Evolutionary conservation across 2,113 vertebrate species (phyloP).

Genomic region (Salvelinus alpinus): DNA sequence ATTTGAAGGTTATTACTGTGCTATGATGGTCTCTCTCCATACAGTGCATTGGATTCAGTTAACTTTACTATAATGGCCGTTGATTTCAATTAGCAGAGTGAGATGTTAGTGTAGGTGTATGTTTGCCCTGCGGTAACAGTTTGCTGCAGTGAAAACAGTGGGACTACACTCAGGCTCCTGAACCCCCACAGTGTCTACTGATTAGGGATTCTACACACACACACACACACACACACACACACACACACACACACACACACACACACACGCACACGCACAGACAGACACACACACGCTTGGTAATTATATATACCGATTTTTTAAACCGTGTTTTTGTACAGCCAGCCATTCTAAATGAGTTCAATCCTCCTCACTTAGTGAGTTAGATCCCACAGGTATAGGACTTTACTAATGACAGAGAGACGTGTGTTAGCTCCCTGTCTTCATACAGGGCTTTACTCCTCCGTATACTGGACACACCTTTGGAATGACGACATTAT

Average conservation of each 20-base stretch:
- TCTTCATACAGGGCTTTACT: too few species aligned
- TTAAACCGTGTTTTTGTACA: constrained; percentile 62
- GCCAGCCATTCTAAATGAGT: constrained; percentile 68
- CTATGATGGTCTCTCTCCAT: too few species aligned
- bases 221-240: background rate
- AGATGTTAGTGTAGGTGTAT: constrained; percentile 5
- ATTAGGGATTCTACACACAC: constrained; percentile 52
- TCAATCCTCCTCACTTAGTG: constrained; percentile 22
- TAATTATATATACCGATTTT: constrained; percentile 57
- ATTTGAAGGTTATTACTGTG: too few species aligned
- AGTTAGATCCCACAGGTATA: too few species aligned
- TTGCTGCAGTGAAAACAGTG: constrained; percentile 9
- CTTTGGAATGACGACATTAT: background rate
- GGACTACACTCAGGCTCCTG: constrained; percentile 22
- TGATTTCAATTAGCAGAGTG: too few species aligned
- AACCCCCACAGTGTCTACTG: constrained; percentile 41
- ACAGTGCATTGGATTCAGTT: too few species aligned
- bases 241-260: constrained; percentile 7
- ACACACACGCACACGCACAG: background rate
- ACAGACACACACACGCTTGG: too few species aligned
- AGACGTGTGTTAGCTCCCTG: too few species aligned
- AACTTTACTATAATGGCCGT: too few species aligned
- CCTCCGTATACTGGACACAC: too few species aligned
- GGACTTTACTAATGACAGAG: too few species aligned
- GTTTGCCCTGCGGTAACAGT: constrained; percentile 24